phyloP scores from a whole-genome alignment of 2,797 vertebrate species.

The Characodon lateralis region DNA sequence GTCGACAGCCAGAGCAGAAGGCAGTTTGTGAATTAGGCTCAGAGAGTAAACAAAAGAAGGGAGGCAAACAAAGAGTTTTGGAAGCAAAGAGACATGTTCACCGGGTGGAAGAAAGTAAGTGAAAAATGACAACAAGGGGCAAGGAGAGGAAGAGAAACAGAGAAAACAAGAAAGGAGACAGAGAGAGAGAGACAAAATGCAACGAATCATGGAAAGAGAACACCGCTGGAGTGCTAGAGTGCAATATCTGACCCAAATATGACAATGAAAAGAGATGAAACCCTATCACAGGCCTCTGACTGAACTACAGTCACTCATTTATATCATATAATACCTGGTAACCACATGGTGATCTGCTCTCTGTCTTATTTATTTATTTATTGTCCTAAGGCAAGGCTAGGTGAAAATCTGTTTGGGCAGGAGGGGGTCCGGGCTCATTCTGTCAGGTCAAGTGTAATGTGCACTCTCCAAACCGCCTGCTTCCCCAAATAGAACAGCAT shows the following conservation, averaged over 20 bases:
- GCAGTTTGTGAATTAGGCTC: slow-evolving; percentile 19
- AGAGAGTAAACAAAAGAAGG: slow-evolving; percentile 25
- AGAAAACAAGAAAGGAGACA: slow-evolving; percentile 36
- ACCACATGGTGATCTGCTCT: slow-evolving; percentile 19
- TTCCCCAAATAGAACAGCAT: slow-evolving; percentile 17
- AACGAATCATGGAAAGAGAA: slow-evolving; percentile 34
- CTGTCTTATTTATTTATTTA: slow-evolving; percentile 2
- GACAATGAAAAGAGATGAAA: slow-evolving; percentile 52
- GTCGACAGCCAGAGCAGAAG: slow-evolving; percentile 48
- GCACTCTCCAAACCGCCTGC: slow-evolving; percentile 1
- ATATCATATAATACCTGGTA: slow-evolving; percentile 21
- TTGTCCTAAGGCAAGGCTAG: neutral
- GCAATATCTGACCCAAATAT: slow-evolving; percentile 62
- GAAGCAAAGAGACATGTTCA: slow-evolving; percentile 25
- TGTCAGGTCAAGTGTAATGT: neutral
- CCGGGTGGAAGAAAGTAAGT: slow-evolving; percentile 4
- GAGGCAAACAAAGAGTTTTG: slow-evolving; percentile 10
- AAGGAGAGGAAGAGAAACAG: slow-evolving; percentile 24
- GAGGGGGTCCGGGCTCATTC: neutral
- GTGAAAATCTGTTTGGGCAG: slow-evolving; percentile 3
- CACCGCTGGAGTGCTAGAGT: slow-evolving; percentile 38
- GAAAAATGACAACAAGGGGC: slow-evolving; percentile 33
- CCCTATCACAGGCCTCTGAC: slow-evolving; percentile 9
- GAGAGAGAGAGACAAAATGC: slow-evolving; percentile 25
- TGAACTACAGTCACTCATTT: slow-evolving; percentile 37